These are phyloP conservation scores for Tachyglossus aculeatus DNA, from an alignment of 2,797 vertebrate species.

Conservation along the genomic window DNA sequence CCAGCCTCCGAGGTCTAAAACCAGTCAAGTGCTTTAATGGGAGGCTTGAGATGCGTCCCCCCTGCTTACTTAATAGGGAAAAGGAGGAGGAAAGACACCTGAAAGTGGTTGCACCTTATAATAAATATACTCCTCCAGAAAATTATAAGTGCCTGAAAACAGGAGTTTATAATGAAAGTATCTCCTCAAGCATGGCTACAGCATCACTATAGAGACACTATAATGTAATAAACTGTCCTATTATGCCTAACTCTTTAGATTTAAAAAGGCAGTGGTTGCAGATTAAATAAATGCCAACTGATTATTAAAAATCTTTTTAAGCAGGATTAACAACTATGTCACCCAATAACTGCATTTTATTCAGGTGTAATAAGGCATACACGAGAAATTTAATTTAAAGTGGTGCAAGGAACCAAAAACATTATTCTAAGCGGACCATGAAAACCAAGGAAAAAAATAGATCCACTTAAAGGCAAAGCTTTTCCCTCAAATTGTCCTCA, in stretches of 20 bases:
- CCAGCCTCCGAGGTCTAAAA: slow-evolving; percentile 54
- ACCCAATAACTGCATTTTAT: slow-evolving; percentile 65
- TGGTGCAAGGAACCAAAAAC: slow-evolving; percentile 55
- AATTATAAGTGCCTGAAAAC: slow-evolving; percentile 72
- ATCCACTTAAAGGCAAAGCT: slow-evolving; percentile 49
- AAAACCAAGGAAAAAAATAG: slow-evolving; percentile 54
- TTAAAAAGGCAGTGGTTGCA: slow-evolving; percentile 69
- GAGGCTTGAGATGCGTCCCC: no score
- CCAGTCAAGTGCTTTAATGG: slow-evolving; percentile 39
- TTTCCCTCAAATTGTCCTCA: slow-evolving; percentile 54
- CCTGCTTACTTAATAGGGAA: no score
- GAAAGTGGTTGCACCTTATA: slow-evolving; percentile 57
- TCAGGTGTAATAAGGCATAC: slow-evolving; percentile 67
- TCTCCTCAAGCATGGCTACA: slow-evolving; percentile 73
- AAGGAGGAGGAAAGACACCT: slow-evolving; percentile 36
- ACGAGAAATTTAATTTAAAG: slow-evolving; percentile 63
- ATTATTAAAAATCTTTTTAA: slow-evolving; percentile 74
- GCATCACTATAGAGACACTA: slow-evolving; percentile 32
- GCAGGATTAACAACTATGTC: slow-evolving; percentile 70
- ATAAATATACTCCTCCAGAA: slow-evolving; percentile 64
- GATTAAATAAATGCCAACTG: slow-evolving; percentile 74
- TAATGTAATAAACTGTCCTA: slow-evolving; percentile 69
- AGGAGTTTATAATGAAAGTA: slow-evolving; percentile 75
- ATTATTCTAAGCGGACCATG: slow-evolving; percentile 62
- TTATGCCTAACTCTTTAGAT: slow-evolving; percentile 70